Conservation (phyloP, 2,113 vertebrate genomes). For the Scytalopus superciliaris region DNA sequence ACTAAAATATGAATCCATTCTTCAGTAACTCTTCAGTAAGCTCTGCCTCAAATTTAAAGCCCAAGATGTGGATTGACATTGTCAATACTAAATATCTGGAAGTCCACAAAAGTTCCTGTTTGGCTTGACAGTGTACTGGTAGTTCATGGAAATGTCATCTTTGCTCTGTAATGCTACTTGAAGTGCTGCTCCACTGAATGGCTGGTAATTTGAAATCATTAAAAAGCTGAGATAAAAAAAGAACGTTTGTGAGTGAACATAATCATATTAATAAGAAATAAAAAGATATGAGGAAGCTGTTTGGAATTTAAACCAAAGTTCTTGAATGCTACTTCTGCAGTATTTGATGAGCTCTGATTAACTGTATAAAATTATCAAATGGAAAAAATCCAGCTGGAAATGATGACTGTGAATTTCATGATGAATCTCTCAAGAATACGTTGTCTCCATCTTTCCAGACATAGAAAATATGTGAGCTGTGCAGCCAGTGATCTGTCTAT, state of each 20-base stretch:
- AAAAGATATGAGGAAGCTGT: constrained; percentile 13
- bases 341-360: constrained; percentile 55
- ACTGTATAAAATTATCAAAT: constrained; percentile 45
- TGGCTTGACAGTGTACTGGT: not conserved
- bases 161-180: not conserved
- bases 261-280: constrained; percentile 47
- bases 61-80: not conserved
- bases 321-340: constrained; percentile 17
- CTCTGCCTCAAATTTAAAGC: not conserved
- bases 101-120: not conserved
- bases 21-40: not conserved
- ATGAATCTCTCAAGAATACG: not conserved
- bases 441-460: not conserved
- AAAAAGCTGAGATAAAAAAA: constrained; percentile 33
- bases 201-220: not conserved
- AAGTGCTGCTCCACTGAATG: not conserved
- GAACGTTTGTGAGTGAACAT: not conserved
- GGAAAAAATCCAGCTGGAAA: constrained; percentile 39
- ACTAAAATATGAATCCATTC: not conserved
- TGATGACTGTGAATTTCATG: not conserved
- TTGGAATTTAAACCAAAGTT: constrained; percentile 36
- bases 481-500: not conserved
- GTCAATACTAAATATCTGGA: not conserved
- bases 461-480: not conserved
- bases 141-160: not conserved